phyloP scores from a whole-genome alignment of 2,888 invertebrate species.

The Clepsis dumicolana region DNA sequence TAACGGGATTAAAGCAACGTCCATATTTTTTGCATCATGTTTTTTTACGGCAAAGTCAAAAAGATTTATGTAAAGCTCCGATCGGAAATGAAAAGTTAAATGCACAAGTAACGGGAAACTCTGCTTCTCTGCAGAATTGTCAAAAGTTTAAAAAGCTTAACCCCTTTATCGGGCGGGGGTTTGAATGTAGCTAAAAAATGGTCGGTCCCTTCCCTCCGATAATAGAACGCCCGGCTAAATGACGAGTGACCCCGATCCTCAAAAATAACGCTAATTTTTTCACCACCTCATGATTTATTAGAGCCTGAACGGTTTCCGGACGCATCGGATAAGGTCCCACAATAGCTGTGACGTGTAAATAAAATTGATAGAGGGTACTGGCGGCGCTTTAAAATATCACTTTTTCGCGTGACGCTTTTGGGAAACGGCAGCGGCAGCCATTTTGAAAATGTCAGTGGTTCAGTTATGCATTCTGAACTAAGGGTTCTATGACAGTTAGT shows the following conservation, averaged over 20 bases:
- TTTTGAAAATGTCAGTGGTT: slow-evolving; percentile 1
- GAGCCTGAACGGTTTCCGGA: slow-evolving; percentile 62
- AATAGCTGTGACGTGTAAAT: slow-evolving; percentile 66
- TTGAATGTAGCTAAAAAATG: slow-evolving; percentile 59
- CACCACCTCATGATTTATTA: slow-evolving; percentile 69
- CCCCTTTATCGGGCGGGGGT: slow-evolving; percentile 55
- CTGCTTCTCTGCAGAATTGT: slow-evolving; percentile 35
- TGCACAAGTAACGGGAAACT: slow-evolving; percentile 36
- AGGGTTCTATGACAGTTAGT: neutral
- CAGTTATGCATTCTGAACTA: neutral
- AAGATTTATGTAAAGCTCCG: slow-evolving; percentile 2
- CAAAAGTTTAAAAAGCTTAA: slow-evolving; percentile 51
- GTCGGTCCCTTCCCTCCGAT: slow-evolving; percentile 55
- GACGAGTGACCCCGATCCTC: slow-evolving; percentile 60
- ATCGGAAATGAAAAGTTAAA: slow-evolving; percentile 24
- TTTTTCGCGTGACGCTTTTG: slow-evolving; percentile 12
- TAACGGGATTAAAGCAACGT: neutral
- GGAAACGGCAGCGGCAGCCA: neutral
- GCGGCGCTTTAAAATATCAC: slow-evolving; percentile 45
- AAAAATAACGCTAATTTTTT: slow-evolving; percentile 73
- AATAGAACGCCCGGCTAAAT: slow-evolving; percentile 59
- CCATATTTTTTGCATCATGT: neutral
- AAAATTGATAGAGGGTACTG: slow-evolving; percentile 61
- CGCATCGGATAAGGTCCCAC: slow-evolving; percentile 59
- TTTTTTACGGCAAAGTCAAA: neutral